Evolutionary conservation across 2,797 vertebrate genomes (phyloP), one percentile per base, ranked within the genome.

Genomic region (Pantherophis alleghaniensis): DNA sequence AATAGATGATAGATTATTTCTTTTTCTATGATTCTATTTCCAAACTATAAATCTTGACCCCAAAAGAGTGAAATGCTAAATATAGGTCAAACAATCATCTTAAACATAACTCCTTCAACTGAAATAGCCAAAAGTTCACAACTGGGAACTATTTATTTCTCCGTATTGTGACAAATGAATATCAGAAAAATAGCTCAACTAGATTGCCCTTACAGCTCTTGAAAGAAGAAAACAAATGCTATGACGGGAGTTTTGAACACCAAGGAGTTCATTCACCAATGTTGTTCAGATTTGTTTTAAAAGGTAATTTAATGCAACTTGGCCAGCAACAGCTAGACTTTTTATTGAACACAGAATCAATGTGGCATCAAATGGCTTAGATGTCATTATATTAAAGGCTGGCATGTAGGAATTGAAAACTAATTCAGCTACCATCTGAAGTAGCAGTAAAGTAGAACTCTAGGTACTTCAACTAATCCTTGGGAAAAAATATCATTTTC

Each of bases 321-420:
- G 24, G 93, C 90, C 93, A 94, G 95, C 57, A 93, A 89, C 94
- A 56, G 90, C 94, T 96, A 93, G 94, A 42, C 92, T 93, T 93
- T 91, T 92, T 93, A 95, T 83, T 92, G 96, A 92, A 94, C 95
- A 95, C 28, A 87, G 94, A 97, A 96, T 97, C 97, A 92, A 97
- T 96, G 95, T 96, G 61, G 94, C 96, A 95, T 91, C 96, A 95
- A 96, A 96, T 94, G 97, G 93, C 94, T 94, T 79, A 96, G 96
- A 96, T 95, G 95, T 94, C 95, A 95, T 96, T 97, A 96, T 97
- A 96, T 96, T 96, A 94, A 93, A 90, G 94, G 92, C 3, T 94
- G 96, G 96, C 95, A 94, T 1, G 66, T 32, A 90, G 94, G 95
- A 93, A 60, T 3, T 88, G 26, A 93, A 61, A 95, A 92, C 93